phyloP scores from a whole-genome alignment of 1,140 invertebrate species.

The Drosophila pallidifrons region DNA sequence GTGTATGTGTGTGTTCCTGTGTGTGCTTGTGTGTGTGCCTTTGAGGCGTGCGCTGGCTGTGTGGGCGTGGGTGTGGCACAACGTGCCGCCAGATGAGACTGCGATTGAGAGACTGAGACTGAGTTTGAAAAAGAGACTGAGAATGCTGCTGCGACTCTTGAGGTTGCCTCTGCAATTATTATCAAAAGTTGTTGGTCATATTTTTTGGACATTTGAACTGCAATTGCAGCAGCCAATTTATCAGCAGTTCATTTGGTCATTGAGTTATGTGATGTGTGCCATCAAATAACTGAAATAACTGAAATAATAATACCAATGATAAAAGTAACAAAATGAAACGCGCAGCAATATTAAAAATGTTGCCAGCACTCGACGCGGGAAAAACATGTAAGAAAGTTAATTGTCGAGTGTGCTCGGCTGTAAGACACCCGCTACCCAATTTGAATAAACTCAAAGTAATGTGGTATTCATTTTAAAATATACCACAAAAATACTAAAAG shows the following conservation, averaged over 20 bases:
- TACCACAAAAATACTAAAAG: too few relatives aligned
- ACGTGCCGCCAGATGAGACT: conserved; percentile 11
- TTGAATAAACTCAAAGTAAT: too few relatives aligned
- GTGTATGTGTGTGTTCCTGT: background rate
- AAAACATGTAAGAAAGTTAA: too few relatives aligned
- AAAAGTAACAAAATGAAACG: conserved; percentile 29
- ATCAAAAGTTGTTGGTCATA: conserved; percentile 37
- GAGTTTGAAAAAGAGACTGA: background rate
- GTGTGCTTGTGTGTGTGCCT: conserved; percentile 5
- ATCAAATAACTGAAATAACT: too few relatives aligned
- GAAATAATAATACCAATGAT: conserved; percentile 10
- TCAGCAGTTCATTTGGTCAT: conserved; percentile 40
- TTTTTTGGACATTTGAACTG: conserved; percentile 52
- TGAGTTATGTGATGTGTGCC: conserved; percentile 41
- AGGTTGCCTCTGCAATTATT: conserved; percentile 38
- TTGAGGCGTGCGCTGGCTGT: conserved; percentile 17
- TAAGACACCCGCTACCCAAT: too few relatives aligned
- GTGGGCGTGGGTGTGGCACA: conserved; percentile 55
- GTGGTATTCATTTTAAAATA: too few relatives aligned
- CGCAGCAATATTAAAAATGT: conserved; percentile 49
- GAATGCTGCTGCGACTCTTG: background rate
- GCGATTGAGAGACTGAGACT: conserved; percentile 3
- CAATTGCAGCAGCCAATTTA: conserved; percentile 34
- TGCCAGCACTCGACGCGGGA: background rate
- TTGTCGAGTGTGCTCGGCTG: too few relatives aligned